Evolutionary conservation across 2,113 vertebrate species (phyloP).

Genomic region (Nesospiza acunhae): DNA sequence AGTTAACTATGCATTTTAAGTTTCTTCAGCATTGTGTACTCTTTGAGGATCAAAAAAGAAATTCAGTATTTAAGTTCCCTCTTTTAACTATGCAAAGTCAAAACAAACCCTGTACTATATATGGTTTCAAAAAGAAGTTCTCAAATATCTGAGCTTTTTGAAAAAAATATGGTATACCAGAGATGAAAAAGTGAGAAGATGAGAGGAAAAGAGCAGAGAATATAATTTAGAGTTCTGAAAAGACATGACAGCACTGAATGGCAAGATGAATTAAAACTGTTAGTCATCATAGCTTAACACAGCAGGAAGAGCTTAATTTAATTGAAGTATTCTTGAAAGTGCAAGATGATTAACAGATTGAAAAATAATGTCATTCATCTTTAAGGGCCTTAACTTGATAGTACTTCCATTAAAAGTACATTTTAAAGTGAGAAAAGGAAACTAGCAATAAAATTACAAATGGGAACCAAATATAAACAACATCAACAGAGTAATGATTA

Average conservation of each 20-base stretch:
- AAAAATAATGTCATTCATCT: not conserved
- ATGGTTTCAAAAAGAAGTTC: slow-evolving; percentile 22
- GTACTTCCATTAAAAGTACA: not conserved
- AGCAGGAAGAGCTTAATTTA: not conserved
- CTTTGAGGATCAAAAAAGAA: slow-evolving; percentile 22
- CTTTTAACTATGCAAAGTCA: not conserved
- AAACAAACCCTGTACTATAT: not conserved
- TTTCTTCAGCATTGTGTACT: not conserved
- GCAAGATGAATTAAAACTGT: not conserved
- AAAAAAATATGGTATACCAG: not conserved
- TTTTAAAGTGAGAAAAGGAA: not conserved
- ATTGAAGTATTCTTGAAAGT: not conserved
- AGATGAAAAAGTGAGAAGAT: not conserved
- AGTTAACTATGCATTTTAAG: not conserved
- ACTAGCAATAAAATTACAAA: not conserved
- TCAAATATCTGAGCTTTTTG: not conserved
- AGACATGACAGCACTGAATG: not conserved
- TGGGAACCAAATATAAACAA: not conserved
- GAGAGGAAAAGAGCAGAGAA: not conserved
- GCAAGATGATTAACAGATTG: not conserved
- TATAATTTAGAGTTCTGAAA: not conserved
- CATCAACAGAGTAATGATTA: not conserved
- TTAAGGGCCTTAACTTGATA: not conserved
- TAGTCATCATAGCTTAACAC: not conserved
- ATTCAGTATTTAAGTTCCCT: slow-evolving; percentile 8